Evolutionary conservation across 2,888 invertebrate species (phyloP).

Genomic region (Hypomecis atomaria): DNA sequence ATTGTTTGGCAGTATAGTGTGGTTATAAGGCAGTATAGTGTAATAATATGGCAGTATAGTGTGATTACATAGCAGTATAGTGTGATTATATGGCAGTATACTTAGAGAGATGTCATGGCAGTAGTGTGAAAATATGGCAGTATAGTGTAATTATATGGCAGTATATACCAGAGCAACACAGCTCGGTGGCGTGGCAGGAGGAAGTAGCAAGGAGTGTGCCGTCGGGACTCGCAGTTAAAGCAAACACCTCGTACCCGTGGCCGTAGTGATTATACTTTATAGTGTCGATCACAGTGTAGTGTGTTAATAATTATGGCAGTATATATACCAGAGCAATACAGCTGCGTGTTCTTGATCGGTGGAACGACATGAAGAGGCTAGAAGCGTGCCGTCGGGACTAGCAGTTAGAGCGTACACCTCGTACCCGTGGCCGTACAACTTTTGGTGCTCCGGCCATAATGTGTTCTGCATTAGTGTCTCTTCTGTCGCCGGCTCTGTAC

Average conservation of each 20-base stretch:
- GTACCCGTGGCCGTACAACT: slow-evolving; percentile 98
- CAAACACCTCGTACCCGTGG: slow-evolving; percentile 97
- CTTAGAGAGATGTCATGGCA: too few species aligned
- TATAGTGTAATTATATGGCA: neutral
- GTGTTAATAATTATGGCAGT: neutral
- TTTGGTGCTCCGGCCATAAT: slow-evolving; percentile 98
- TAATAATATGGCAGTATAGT: too few species aligned
- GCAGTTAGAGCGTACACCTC: slow-evolving; percentile 94
- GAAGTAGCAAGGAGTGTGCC: slow-evolving; percentile 93
- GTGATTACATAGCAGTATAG: too few species aligned
- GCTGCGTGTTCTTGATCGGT: slow-evolving; percentile 92
- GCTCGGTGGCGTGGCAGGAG: slow-evolving; percentile 92
- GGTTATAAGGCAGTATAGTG: too few species aligned
- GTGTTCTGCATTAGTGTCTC: slow-evolving; percentile 96
- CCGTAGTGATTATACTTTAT: slow-evolving; percentile 82
- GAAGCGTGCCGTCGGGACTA: slow-evolving; percentile 87
- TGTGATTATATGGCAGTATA: too few species aligned
- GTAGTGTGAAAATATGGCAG: too few species aligned
- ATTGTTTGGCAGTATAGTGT: too few species aligned
- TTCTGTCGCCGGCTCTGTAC: slow-evolving; percentile 93
- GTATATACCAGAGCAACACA: slow-evolving; percentile 92
- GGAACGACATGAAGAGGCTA: slow-evolving; percentile 96
- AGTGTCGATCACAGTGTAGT: neutral
- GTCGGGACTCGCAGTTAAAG: slow-evolving; percentile 89
- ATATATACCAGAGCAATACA: slow-evolving; percentile 92